phyloP scores from a whole-genome alignment of 2,888 invertebrate genomes.

The Abrostola tripartita region DNA sequence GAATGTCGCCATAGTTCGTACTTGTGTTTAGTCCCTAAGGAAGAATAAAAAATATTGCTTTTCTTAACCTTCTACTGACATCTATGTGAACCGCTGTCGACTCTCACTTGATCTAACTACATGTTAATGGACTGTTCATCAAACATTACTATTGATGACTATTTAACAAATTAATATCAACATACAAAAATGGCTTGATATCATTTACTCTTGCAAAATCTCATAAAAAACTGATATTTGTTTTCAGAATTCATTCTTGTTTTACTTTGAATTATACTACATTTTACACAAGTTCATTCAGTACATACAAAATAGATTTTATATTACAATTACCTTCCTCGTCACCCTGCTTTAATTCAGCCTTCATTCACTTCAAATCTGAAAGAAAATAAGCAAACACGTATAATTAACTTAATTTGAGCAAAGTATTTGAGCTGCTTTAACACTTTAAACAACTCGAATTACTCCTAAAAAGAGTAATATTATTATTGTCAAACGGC shows the following conservation, averaged over 20 bases:
- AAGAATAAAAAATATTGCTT: not conserved
- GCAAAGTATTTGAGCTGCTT: not conserved
- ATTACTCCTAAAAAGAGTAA: no score
- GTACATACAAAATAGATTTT: constrained; percentile 54
- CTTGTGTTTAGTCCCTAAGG: not conserved
- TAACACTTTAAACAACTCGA: no score
- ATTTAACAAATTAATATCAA: no score
- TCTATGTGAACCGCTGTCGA: not conserved
- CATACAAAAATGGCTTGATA: no score
- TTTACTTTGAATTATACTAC: constrained; percentile 12
- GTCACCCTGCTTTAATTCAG: constrained; percentile 45
- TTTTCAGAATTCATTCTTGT: not conserved
- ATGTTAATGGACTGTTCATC: no score
- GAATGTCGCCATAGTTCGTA: not conserved
- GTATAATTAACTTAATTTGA: not conserved
- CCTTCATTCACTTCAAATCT: constrained; percentile 56
- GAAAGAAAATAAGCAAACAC: constrained; percentile 3
- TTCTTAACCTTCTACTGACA: not conserved
- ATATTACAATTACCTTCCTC: constrained; percentile 31
- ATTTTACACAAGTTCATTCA: constrained; percentile 46
- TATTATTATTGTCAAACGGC: no score
- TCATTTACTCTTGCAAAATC: no score
- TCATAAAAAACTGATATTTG: not conserved
- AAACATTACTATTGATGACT: no score
- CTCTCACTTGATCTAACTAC: no score